Evolutionary conservation across 2,797 vertebrate species (phyloP), one percentile per base, ranked within the genome.

Genomic region (Neosilurus mollespiculum): DNA sequence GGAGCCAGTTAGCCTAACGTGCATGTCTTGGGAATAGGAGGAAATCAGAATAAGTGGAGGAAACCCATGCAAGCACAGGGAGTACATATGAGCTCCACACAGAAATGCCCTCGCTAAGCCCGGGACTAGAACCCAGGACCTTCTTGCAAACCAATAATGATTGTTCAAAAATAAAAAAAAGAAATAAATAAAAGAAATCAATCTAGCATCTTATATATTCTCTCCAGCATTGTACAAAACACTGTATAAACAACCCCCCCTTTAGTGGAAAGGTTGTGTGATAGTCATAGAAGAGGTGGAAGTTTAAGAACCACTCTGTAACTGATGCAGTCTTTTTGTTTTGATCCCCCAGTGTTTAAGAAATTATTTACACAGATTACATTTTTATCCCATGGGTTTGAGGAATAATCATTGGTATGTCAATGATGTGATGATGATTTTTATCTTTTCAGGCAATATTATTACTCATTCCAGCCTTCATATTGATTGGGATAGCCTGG

Each of bases 391-490:
- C 8, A 58, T 14, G 6, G 14, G 4, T 30, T 73, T 18, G 26
- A 56, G 70, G 24, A 30, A 73, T 73, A 53, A 30, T 26, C 9
- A 56, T 56, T 11, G 15, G 4, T 12, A 30, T 18, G n/a, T 26
- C 51, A 77, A n/a, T 77, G 12, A 61, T 0, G 4, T 49, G 22
- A 2, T 49, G 22, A 2, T 53, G 22, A 2, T 84, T 81, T 81
- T 83, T 61, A 71, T 62, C 0, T 86, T 87, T 87, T 66, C 84
- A 99, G 98, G 98, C 98, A 12, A 95, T 99, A 77, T 0, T 95
- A 76, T 72, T 95, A 79, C 92, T 98, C 83, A 94, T 97, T 56
- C 98, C 98, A 53, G 97, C 97, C 1, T 99, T 99, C 90, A 53
- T 99, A 73, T 89, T 99, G 69, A 94, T 99, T 43, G 98, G 97